These are phyloP conservation scores for Drosophila albomicans DNA, from an alignment of 1,140 invertebrate genomes.

Conservation along the genomic window DNA sequence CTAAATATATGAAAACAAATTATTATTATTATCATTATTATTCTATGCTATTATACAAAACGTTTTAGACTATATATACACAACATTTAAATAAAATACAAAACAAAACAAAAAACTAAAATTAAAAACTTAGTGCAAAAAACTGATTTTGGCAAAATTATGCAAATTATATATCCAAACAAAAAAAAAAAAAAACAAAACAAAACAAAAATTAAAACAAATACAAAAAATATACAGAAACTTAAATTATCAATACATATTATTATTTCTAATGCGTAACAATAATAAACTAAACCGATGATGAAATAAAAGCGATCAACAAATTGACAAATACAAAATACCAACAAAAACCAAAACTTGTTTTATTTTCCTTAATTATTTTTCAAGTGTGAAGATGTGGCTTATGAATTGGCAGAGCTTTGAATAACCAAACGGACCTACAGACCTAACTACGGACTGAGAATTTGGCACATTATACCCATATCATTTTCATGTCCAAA, in stretches of 20 bases:
- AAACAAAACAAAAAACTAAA: conserved; percentile 47
- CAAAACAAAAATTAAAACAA: conserved; percentile 11
- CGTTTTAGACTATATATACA: conserved; percentile 77
- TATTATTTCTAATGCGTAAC: conserved; percentile 77
- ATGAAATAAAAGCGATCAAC: conserved; percentile 73
- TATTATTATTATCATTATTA: conserved; percentile 72
- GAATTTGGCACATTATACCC: conserved; percentile 59
- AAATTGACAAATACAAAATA: conserved; percentile 65
- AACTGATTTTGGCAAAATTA: conserved; percentile 83
- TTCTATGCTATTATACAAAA: conserved; percentile 78
- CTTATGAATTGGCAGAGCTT: conserved; percentile 68
- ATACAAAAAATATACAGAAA: conserved; percentile 52
- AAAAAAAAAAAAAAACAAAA: conserved; percentile 18
- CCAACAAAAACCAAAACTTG: conserved; percentile 64
- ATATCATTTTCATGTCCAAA: conserved; percentile 34
- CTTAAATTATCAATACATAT: conserved; percentile 66
- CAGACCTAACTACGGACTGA: conserved; percentile 46
- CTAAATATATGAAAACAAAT: conserved; percentile 54
- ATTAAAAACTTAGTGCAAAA: conserved; percentile 68
- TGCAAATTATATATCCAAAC: conserved; percentile 70
- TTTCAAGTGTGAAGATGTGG: conserved; percentile 41
- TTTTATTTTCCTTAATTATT: conserved; percentile 69
- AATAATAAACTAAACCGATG: conserved; percentile 59
- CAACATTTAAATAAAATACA: conserved; percentile 55
- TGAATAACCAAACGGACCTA: conserved; percentile 52